Conservation (phyloP, 2,797 vertebrate species). For the Halcyon chelicuti region DNA sequence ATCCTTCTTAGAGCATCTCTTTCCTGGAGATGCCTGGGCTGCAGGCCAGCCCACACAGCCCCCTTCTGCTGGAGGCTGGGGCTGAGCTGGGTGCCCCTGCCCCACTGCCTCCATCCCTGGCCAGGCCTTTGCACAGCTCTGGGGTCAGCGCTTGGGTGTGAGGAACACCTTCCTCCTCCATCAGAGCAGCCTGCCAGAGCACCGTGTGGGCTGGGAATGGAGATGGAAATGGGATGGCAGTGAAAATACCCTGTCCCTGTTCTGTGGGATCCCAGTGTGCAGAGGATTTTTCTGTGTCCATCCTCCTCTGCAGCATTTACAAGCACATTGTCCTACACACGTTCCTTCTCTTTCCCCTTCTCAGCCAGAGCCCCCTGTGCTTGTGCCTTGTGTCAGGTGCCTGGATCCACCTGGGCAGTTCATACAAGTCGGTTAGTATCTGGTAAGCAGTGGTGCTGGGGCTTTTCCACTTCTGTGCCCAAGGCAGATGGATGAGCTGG, state of each 20-base stretch:
- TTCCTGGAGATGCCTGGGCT: not conserved
- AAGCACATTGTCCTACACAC: fast-evolving
- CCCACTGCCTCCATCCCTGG: fast-evolving
- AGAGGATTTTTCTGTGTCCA: not conserved
- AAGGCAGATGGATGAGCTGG: not conserved
- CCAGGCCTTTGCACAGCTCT: not conserved
- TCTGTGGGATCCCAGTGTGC: not conserved
- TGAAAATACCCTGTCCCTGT: not conserved
- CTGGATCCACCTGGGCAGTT: not conserved
- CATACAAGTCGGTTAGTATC: no score
- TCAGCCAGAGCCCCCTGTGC: not conserved
- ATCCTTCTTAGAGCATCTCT: not conserved
- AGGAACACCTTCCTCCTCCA: not conserved
- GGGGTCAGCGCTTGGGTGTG: fast-evolving
- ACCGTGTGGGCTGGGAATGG: not conserved
- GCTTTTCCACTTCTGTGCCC: not conserved
- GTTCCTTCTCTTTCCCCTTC: not conserved
- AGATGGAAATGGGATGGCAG: not conserved
- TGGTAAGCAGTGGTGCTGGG: not conserved
- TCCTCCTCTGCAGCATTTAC: not conserved
- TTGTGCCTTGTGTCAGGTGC: not conserved
- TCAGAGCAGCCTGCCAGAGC: fast-evolving
- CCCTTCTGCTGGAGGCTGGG: not conserved
- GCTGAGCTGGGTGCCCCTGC: not conserved
- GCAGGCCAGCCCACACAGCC: not conserved